These are phyloP conservation scores for Clitarchus hookeri DNA, from an alignment of 2,888 invertebrate genomes.

Conservation along the genomic window DNA sequence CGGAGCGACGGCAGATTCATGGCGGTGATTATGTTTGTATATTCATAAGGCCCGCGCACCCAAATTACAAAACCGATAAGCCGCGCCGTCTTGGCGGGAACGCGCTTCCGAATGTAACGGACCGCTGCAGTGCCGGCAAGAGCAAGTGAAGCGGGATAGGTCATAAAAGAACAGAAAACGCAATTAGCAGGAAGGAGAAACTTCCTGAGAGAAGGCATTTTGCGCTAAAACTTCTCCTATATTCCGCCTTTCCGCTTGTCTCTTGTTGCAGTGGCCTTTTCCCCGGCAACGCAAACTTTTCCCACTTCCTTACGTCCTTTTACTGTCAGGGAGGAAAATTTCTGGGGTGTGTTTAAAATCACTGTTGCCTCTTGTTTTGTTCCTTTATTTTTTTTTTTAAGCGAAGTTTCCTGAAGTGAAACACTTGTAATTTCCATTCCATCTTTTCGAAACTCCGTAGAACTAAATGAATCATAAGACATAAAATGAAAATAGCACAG, in stretches of 20 bases:
- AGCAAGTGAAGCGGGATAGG: background rate
- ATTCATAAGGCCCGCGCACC: slow-evolving; percentile 2
- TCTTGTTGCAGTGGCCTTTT: background rate
- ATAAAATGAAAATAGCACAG: no score
- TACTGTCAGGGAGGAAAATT: background rate
- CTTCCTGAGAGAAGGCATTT: background rate
- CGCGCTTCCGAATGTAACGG: background rate
- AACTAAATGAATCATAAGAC: no score
- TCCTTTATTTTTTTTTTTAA: background rate
- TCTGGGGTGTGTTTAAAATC: background rate
- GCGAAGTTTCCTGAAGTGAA: background rate
- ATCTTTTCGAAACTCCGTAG: no score
- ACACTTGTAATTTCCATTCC: background rate
- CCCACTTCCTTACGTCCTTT: background rate
- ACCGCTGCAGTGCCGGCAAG: background rate
- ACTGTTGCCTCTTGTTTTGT: background rate
- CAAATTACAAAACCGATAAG: slow-evolving; percentile 14
- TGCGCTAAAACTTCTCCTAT: background rate
- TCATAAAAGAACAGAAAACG: background rate
- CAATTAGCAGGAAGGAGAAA: background rate
- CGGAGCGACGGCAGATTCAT: background rate
- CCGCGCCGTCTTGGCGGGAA: background rate
- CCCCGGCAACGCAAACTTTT: background rate
- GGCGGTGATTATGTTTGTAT: background rate
- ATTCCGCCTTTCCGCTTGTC: background rate